phyloP scores from a whole-genome alignment of 2,888 invertebrate genomes.

The Scaptomyza parva region DNA sequence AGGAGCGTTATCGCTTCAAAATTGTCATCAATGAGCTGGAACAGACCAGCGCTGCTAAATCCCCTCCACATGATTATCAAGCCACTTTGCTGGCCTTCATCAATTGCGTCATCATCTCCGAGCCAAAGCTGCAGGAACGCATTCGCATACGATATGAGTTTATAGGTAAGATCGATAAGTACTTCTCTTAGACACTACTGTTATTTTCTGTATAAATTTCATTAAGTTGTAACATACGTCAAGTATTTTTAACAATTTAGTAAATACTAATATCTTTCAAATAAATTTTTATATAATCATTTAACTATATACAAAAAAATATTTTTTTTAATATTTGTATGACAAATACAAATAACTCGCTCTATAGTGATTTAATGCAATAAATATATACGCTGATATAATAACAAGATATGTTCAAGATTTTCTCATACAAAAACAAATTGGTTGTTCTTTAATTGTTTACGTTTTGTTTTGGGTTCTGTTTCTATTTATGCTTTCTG shows the following conservation, averaged over 20 bases:
- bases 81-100: constrained; percentile 96
- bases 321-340: no score
- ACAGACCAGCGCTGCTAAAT: constrained; percentile 86
- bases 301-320: no score
- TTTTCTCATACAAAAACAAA: not conserved
- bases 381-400: no score
- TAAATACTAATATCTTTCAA: no score
- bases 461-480: constrained; percentile 25
- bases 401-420: not conserved
- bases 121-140: constrained; percentile 93
- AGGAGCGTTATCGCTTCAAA: constrained; percentile 94
- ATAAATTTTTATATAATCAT: no score
- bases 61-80: constrained; percentile 92
- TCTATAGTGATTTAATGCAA: no score
- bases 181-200: no score
- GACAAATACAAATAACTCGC: no score
- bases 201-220: no score
- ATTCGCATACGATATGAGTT: constrained; percentile 96
- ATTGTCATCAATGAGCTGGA: constrained; percentile 95
- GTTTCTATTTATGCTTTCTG: constrained; percentile 35
- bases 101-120: constrained; percentile 97
- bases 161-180: constrained; percentile 89
- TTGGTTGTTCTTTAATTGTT: constrained; percentile 31
- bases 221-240: no score
- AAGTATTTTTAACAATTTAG: no score